phyloP scores from a whole-genome alignment of 2,888 invertebrate species.

The Eurytoma californica region DNA sequence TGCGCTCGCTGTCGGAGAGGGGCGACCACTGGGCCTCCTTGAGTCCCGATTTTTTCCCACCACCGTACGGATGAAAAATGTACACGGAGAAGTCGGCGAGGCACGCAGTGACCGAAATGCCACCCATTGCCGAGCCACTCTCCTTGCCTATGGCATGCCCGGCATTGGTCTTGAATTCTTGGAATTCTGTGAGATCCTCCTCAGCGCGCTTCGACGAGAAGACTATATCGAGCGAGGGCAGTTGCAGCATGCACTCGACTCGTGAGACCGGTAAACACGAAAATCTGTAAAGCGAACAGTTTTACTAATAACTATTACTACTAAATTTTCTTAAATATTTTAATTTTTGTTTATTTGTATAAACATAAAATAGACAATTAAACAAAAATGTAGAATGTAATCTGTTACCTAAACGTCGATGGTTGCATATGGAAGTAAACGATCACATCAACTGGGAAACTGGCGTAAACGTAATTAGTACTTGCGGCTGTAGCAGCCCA shows the following conservation, averaged over 20 bases:
- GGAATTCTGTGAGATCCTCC: slow-evolving; percentile 79
- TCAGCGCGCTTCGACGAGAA: slow-evolving; percentile 94
- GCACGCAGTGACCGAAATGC: slow-evolving; percentile 95
- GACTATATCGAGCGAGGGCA: slow-evolving; percentile 97
- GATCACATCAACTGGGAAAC: slow-evolving; percentile 98
- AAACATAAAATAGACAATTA: background rate
- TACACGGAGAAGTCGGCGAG: slow-evolving; percentile 98
- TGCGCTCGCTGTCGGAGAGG: slow-evolving; percentile 90
- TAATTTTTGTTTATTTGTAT: too few species aligned
- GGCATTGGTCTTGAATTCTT: slow-evolving; percentile 73
- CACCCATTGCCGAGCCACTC: slow-evolving; percentile 84
- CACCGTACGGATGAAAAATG: slow-evolving; percentile 99
- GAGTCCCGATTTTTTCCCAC: slow-evolving; percentile 87
- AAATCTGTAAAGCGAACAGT: slow-evolving; percentile 78
- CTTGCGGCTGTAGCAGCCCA: slow-evolving; percentile 72
- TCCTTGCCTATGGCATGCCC: slow-evolving; percentile 66
- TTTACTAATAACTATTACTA: background rate
- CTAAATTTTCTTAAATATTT: background rate
- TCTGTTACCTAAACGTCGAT: slow-evolving; percentile 83
- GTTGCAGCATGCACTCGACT: slow-evolving; percentile 95
- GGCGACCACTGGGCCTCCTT: slow-evolving; percentile 92
- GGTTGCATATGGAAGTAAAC: slow-evolving; percentile 99
- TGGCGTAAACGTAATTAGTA: slow-evolving; percentile 86
- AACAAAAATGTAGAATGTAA: background rate
- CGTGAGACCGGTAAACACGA: slow-evolving; percentile 96